phyloP scores from a whole-genome alignment of 2,888 invertebrate genomes.

The Myopa tessellatipennis region DNA sequence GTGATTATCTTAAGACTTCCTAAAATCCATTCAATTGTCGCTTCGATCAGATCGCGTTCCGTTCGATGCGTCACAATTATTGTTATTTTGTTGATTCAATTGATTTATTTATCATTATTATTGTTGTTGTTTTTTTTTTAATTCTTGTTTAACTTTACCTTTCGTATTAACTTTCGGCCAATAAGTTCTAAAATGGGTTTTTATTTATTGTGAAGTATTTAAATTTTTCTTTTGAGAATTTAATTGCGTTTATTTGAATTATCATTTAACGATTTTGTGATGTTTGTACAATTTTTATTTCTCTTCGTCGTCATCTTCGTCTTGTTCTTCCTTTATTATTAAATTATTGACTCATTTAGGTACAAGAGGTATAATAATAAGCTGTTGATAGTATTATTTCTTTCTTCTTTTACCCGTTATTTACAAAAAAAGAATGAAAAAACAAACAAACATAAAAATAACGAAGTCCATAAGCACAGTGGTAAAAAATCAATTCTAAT shows the following conservation, averaged over 20 bases:
- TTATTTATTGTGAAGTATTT: slow-evolving; percentile 28
- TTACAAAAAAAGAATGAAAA: background rate
- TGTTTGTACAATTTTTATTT: slow-evolving; percentile 29
- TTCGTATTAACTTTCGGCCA: slow-evolving; percentile 33
- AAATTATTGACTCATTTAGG: background rate
- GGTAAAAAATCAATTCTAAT: background rate
- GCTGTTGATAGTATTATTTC: background rate
- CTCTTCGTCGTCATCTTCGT: background rate
- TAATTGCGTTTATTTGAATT: slow-evolving; percentile 39
- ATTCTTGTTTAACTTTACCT: background rate
- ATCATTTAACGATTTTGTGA: slow-evolving; percentile 28
- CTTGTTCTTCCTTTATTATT: slow-evolving; percentile 18
- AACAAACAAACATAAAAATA: background rate
- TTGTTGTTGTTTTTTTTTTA: background rate
- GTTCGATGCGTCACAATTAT: slow-evolving; percentile 32
- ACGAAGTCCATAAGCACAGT: slow-evolving; percentile 16
- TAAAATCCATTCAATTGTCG: slow-evolving; percentile 39
- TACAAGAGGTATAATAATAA: background rate
- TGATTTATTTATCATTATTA: slow-evolving; percentile 25
- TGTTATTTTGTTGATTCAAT: slow-evolving; percentile 30
- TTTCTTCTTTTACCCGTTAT: background rate
- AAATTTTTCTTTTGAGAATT: slow-evolving; percentile 34
- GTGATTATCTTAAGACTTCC: background rate
- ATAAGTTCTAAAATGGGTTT: slow-evolving; percentile 33
- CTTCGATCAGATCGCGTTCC: slow-evolving; percentile 8